phyloP scores from a whole-genome alignment of 2,888 invertebrate genomes.

The Ochropleura plecta region DNA sequence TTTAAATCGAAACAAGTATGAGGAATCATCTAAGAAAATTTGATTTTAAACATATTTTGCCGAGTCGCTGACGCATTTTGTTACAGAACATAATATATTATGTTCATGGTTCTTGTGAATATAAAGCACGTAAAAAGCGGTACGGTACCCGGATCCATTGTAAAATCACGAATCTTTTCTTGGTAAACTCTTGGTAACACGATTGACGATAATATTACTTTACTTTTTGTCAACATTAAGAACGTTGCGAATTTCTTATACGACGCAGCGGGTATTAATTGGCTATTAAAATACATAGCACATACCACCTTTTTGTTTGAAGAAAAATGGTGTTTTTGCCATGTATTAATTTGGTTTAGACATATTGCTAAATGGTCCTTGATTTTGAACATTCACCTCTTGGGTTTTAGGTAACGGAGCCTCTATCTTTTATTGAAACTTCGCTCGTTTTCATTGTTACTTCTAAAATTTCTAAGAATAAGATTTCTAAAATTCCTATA shows the following conservation, averaged over 20 bases:
- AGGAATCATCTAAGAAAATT: not conserved
- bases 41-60: not conserved
- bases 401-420: not conserved
- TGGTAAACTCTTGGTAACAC: conserved; percentile 17
- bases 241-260: conserved; percentile 43
- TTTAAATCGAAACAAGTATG: not conserved
- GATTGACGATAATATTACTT: conserved; percentile 7
- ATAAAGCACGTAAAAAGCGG: conserved; percentile 6
- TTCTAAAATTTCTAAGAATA: too few relatives aligned
- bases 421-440: not conserved
- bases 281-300: conserved; percentile 57
- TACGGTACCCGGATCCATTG: conserved; percentile 22
- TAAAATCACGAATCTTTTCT: conserved; percentile 18
- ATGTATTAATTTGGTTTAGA: conserved; percentile 23
- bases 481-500: not conserved
- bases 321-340: conserved; percentile 22
- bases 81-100: not conserved
- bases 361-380: conserved; percentile 16
- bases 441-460: too few relatives aligned
- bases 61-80: not conserved
- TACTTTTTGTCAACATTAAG: conserved; percentile 50
- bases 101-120: not conserved
- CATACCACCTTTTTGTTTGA: conserved; percentile 35
- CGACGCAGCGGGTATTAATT: conserved; percentile 63
- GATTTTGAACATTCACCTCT: conserved; percentile 17